phyloP scores from a whole-genome alignment of 2,113 vertebrate species.

The Centropristis striata region DNA sequence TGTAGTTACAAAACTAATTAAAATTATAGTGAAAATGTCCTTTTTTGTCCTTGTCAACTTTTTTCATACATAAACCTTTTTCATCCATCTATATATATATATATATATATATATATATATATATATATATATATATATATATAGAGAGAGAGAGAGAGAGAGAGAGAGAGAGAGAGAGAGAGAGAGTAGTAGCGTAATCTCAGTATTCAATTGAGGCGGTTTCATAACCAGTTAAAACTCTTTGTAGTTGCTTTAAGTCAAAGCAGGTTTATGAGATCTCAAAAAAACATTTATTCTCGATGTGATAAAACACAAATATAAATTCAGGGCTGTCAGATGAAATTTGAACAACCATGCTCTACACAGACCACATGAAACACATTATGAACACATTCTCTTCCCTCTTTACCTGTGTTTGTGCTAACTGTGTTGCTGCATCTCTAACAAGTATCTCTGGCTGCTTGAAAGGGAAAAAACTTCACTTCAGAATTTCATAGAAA shows the following conservation, averaged over 20 bases:
- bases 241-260: background rate
- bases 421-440: conserved; percentile 66
- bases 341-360: conserved; percentile 11
- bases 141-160: no score
- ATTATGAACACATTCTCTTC: background rate
- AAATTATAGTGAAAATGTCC: no score
- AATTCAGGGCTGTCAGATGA: background rate
- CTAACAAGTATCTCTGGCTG: conserved; percentile 65
- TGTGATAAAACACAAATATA: background rate
- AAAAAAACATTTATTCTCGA: background rate
- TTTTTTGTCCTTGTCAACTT: no score
- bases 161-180: no score
- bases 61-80: no score
- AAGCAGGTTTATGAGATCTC: conserved; percentile 9
- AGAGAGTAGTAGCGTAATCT: no score
- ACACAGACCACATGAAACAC: conserved; percentile 5
- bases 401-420: conserved; percentile 70
- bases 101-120: no score
- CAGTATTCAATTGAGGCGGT: no score
- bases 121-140: no score
- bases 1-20: no score
- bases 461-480: conserved; percentile 35
- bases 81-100: no score
- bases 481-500: background rate
- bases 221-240: no score